phyloP scores from a whole-genome alignment of 2,888 invertebrate genomes.

The Drepana falcataria region DNA sequence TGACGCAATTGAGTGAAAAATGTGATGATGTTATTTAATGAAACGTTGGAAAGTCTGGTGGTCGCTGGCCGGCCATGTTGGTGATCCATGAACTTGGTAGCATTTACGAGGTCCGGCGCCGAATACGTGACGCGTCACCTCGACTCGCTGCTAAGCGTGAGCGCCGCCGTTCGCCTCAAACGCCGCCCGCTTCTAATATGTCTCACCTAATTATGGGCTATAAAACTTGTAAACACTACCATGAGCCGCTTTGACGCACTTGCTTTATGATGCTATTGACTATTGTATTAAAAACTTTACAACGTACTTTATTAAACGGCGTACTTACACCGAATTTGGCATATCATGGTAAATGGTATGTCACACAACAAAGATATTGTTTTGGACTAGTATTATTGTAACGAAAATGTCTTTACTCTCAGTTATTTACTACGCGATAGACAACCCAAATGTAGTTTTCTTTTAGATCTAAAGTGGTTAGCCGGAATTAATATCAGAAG shows the following conservation, averaged over 20 bases:
- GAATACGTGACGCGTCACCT: neutral
- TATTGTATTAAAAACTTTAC: conserved; percentile 11
- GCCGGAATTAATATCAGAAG: too few species aligned
- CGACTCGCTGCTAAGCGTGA: conserved; percentile 14
- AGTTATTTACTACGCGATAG: too few species aligned
- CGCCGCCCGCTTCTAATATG: neutral
- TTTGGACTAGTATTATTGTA: too few species aligned
- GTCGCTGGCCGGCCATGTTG: conserved; percentile 41
- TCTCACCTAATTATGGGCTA: conserved; percentile 31
- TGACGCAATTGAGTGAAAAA: conserved; percentile 75
- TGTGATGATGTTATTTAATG: conserved; percentile 68
- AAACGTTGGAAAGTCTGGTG: conserved; percentile 57
- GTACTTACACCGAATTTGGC: too few species aligned
- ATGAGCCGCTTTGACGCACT: conserved; percentile 22
- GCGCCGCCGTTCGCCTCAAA: conserved; percentile 4
- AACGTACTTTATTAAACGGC: conserved; percentile 1
- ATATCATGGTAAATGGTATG: conserved; percentile 4
- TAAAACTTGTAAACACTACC: conserved; percentile 53
- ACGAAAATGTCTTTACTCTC: too few species aligned
- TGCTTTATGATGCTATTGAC: conserved; percentile 1
- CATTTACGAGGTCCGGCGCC: conserved; percentile 25
- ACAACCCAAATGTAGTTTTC: too few species aligned
- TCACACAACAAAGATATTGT: neutral
- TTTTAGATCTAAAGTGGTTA: too few species aligned
- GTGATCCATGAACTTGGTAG: conserved; percentile 61